Evolutionary conservation across 2,113 vertebrate genomes (phyloP), one percentile per base, ranked within the genome.

Genomic region (Bufo gargarizans): DNA sequence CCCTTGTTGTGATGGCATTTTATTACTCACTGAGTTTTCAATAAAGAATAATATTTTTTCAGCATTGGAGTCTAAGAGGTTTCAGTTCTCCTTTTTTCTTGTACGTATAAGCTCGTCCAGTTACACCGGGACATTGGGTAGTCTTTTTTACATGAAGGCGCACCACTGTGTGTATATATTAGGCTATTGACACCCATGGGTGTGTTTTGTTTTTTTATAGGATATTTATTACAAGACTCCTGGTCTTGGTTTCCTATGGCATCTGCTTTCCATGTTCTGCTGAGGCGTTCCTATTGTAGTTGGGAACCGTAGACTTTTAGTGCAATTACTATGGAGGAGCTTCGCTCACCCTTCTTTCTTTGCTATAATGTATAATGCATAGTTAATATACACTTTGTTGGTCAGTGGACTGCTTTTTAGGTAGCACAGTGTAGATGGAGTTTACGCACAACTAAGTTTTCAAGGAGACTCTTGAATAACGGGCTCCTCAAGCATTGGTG

Each of bases 401-500:
- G 65, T 69, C 2, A 12, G 69, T 71, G 69, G 6, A 10, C 63
- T 9, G 9, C 63, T 67, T 11, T 65, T 1, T 20, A 65, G 4
- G n/a, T 69, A 71, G 71, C 20, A 67, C 9, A 10, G 7, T 47
- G 4, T 6, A 47, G 43, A 74, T 74, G 20, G 2, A 47, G 61
- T 59, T 17, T 65, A 45, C 65, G 58, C 59, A 65, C 49, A 82
- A 20, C 33, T 65, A 63, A 59, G 58, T 45, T 81, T 61, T 61
- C 43, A 81, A 4, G 33, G 59, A 83, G 45, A 50, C 45, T 0
- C 2, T n/a, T 8, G 22, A 69, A 84, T 84, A 71, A 71, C 71
- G 82, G 82, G 20, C 82, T 53, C 33, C 53, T 84, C n/a, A 71
- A 6, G 16, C 82, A 33, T 55, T 10, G 13, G 82, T 84, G 82